Percentiles rank a stretch among this genome's conserved stretches.
These are phyloP conservation scores for Aplidium turbinatum DNA, from an alignment of 23 tunicate species.

Conservation along the genomic window DNA sequence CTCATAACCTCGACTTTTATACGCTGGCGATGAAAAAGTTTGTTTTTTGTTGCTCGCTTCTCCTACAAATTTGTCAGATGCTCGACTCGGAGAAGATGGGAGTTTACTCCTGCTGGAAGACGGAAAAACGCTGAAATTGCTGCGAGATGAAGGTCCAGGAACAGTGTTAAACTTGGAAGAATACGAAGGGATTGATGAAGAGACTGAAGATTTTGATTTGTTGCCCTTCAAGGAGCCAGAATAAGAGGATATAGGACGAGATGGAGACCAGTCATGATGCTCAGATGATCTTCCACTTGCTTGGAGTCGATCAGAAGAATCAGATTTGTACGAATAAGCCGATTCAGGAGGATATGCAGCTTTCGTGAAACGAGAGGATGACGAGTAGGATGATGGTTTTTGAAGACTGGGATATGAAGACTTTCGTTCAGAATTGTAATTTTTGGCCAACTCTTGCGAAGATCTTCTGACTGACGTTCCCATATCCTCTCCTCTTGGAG, in stretches of 20 bases:
- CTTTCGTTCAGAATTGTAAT: slow-evolving; percentile 2
- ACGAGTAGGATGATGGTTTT: neutral
- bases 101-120: slow-evolving; percentile 3
- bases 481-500: neutral
- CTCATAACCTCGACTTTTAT: slow-evolving; percentile 33
- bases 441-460: neutral
- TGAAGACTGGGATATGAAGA: neutral
- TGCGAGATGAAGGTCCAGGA: slow-evolving; percentile 30
- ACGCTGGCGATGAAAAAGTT: neutral
- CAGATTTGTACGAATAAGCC: too few relatives aligned
- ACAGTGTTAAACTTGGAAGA: slow-evolving; percentile 5
- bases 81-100: neutral
- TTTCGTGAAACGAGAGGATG: slow-evolving; percentile 10
- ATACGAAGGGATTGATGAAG: too few relatives aligned
- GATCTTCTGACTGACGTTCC: neutral
- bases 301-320: slow-evolving; percentile 10
- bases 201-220: too few relatives aligned
- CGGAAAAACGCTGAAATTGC: neutral
- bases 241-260: too few relatives aligned
- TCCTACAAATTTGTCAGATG: neutral
- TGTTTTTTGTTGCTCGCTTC: neutral
- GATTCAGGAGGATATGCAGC: too few relatives aligned
- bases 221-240: too few relatives aligned
- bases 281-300: too few relatives aligned
- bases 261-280: slow-evolving; percentile 1